Percentiles rank a stretch among this genome's conserved stretches.
Evolutionary conservation across 2,888 invertebrate species (phyloP).

Genomic region (Liopterus haemorrhoidalis): DNA sequence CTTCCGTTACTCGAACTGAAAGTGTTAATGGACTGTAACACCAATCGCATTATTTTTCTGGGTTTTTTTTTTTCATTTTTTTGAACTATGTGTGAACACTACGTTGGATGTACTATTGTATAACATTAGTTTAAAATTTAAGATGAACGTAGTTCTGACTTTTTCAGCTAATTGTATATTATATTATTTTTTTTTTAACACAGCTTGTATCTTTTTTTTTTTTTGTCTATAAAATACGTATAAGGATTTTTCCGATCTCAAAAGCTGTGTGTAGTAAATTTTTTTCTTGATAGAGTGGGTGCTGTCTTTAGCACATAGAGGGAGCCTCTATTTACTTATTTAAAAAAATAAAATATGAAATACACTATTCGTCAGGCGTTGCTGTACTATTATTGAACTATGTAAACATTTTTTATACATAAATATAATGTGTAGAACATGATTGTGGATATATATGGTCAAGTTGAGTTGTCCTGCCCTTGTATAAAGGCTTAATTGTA

Average conservation of each 20-base stretch:
- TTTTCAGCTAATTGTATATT: constrained; percentile 26
- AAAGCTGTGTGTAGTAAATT: constrained; percentile 21
- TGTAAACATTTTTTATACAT: constrained; percentile 45
- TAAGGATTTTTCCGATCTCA: constrained; percentile 24
- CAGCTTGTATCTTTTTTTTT: constrained; percentile 13
- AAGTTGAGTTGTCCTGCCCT: too few species aligned
- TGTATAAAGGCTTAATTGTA: too few species aligned
- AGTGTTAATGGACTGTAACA: background rate
- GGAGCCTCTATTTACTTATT: too few species aligned
- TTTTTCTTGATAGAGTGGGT: too few species aligned
- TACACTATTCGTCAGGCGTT: too few species aligned
- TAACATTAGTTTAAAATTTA: constrained; percentile 20
- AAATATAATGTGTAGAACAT: constrained; percentile 44
- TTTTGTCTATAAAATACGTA: constrained; percentile 2
- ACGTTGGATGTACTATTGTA: constrained; percentile 19
- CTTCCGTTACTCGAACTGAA: background rate
- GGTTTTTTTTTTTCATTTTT: constrained; percentile 6
- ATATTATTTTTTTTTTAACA: constrained; percentile 9
- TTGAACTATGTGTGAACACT: constrained; percentile 12
- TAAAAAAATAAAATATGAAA: too few species aligned
- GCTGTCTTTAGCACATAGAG: too few species aligned
- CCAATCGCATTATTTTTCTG: background rate
- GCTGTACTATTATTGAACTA: constrained; percentile 39
- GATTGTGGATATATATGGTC: too few species aligned
- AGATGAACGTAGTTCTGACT: constrained; percentile 24